Evolutionary conservation across 2,888 invertebrate species (phyloP), one percentile per base, ranked within the genome.

Genomic region (Emesis furor): DNA sequence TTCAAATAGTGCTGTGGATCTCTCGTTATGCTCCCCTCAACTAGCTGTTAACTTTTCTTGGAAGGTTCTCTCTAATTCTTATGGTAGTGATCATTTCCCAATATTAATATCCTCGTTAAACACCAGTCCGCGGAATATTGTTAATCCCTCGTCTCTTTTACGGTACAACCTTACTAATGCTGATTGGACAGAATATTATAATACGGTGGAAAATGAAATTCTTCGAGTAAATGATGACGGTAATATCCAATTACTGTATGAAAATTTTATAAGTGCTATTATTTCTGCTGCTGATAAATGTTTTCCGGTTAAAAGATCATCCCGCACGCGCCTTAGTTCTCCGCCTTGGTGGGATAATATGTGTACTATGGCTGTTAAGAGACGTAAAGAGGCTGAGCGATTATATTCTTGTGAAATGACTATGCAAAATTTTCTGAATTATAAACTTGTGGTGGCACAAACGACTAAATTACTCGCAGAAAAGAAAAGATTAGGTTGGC

Each of bases 51-150:
- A 17, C 8, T 17, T 17, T 7, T 55, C 17, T 6, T 17, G 55
- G 55, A n/a, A 55, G 5, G 46, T 73, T 14, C 76, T 87, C 0
- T 39, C 76, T 8, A 14, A 30, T 5, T 62, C 83, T 1, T 74
- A 79, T 81, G 85, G 86, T 1, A 88, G 87, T 71, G 88, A 89
- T 65, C 86, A 89, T 55, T 88, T 82, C 17, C 86, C 85, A 10
- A 89, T 87, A n/a, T 0, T 85, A 0, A 59, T 86, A 8, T 39
- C 39, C 10, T 39, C 8, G 7, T 39, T 39, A 39, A 39, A 39
- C 8, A 39, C 8, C 2, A 39, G 8, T 39, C 39, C 8, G 8
- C 2, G 2, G 8, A 8, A 39, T 39, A 8, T 10, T 39, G 8
- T 8, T 8, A 39, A 39, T 10, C 8, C 2, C 8, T 39, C 10